Base-by-base conservation (phyloP, 2,888 invertebrate genomes). In the Pachycephus smyrnensis region DNA sequence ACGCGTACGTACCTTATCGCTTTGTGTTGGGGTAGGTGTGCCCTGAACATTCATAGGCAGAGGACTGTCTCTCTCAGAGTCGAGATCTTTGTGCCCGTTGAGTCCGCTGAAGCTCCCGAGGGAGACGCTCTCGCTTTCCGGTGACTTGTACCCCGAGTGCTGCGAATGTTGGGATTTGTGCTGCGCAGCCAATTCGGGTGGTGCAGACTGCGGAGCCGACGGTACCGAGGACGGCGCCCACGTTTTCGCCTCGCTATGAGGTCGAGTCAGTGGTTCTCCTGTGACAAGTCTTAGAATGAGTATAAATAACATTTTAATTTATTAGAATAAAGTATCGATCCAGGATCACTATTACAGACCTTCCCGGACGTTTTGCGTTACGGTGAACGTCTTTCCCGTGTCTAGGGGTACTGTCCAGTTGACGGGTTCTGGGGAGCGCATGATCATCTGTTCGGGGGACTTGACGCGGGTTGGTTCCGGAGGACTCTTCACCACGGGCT, bases 351-450 rank as follows among this genome's bases (percentile, higher is more conserved):
- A 30, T 11, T 76, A 75, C 87, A 89, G 91, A 95, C 95, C 95
- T 92, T 95, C 95, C 89, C 96, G 95, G 87, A 97, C 97, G 93
- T 97, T 97, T 93, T 97, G 97, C 81, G 97, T 97, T 87, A 97
- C 97, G 71, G 97, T 97, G 92, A 97, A 97, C 69, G 97, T 97
- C 93, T 97, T 97, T 87, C 97, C 97, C 85, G 97, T 98, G 92
- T 98, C 98, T 89, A 98, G 93, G 77, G 98, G 97, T 81, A 98
- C 97, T 76, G 97, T 98, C 98, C 98, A 98, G 92, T 97, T 97
- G 88, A 98, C 98, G 76, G 98, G 98, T 92, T 98, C 98, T 23
- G 98, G 98, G 32, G 97, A 97, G 85, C 97, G 94, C 95, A 97
- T 97, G 91, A 97, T 95, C 92, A 97, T 96, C 92, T 97, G 97